These are phyloP conservation scores for Halcyon senegalensis DNA, from an alignment of 2,113 vertebrate genomes.

Conservation along the genomic window DNA sequence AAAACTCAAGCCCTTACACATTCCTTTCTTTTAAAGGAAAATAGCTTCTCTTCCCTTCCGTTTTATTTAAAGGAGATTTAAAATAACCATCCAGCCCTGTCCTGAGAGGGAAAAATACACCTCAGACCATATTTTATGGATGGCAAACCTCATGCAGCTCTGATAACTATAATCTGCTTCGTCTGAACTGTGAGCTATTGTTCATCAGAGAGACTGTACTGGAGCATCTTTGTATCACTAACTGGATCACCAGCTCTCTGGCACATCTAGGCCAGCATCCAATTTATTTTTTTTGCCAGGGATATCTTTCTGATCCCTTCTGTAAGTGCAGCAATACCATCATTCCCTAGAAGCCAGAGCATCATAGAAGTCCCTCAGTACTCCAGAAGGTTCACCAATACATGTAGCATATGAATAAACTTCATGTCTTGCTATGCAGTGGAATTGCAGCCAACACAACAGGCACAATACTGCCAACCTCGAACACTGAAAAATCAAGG, in stretches of 20 bases:
- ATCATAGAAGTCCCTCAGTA: background rate
- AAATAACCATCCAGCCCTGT: background rate
- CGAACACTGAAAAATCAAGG: background rate
- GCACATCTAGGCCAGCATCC: background rate
- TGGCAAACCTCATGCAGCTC: background rate
- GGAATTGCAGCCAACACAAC: background rate
- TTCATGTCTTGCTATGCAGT: background rate
- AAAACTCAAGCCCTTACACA: background rate
- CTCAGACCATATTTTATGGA: background rate
- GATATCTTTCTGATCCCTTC: background rate
- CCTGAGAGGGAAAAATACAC: background rate
- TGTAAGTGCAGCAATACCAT: background rate
- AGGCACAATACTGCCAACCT: background rate
- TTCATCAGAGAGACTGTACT: accelerated
- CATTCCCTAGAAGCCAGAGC: background rate
- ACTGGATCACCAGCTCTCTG: background rate
- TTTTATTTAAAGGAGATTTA: background rate
- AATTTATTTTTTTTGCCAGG: background rate
- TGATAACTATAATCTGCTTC: background rate
- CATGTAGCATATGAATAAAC: background rate
- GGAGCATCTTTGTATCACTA: background rate
- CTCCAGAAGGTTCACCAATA: background rate
- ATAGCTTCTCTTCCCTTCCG: background rate
- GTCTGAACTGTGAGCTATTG: background rate
- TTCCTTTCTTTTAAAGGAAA: background rate